phyloP scores from a whole-genome alignment of 2,888 invertebrate species.

The Drosophila leonis region DNA sequence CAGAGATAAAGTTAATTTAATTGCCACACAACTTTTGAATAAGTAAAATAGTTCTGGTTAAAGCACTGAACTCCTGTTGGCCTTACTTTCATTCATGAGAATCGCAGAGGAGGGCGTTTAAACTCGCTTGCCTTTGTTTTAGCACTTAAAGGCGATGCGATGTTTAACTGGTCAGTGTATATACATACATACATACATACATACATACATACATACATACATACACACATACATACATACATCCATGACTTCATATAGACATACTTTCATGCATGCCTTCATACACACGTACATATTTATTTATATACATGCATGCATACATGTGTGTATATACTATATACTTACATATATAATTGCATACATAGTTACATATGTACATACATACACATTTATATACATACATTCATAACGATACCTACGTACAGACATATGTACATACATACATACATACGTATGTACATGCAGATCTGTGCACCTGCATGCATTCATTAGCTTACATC shows the following conservation, averaged over 20 bases:
- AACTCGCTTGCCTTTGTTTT: background rate
- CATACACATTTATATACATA: background rate
- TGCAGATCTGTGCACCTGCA: too few relatives aligned
- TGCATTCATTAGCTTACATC: too few relatives aligned
- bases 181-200: background rate
- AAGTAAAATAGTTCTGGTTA: background rate
- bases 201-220: background rate
- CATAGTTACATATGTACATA: background rate
- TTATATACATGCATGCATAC: background rate
- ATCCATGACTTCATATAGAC: background rate
- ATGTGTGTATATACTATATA: background rate
- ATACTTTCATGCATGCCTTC: background rate
- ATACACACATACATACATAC: background rate
- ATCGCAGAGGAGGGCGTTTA: background rate
- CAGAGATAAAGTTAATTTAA: slow-evolving; percentile 12
- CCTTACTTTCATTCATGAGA: background rate
- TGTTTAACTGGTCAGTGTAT: background rate
- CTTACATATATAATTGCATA: background rate
- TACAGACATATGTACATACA: background rate
- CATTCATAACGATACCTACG: too few relatives aligned
- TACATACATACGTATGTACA: too few relatives aligned
- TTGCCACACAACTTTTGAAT: slow-evolving; percentile 10
- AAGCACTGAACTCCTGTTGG: background rate
- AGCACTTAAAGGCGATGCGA: background rate
- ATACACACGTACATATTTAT: background rate